Evolutionary conservation across 2,797 vertebrate species (phyloP).

Genomic region (Micropoecilia bifurca): DNA sequence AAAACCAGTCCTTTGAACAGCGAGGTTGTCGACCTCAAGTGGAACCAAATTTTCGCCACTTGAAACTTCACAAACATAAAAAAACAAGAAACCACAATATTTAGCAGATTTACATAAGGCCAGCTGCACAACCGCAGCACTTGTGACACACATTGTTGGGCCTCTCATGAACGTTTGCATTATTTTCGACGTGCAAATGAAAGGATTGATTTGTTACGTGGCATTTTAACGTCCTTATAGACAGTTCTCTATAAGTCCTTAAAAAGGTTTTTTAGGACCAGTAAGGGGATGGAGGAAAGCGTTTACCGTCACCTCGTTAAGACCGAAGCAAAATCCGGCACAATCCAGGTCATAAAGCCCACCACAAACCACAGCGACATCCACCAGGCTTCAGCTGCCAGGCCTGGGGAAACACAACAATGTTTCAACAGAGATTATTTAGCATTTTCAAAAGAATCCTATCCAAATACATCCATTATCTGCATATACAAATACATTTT

Average conservation of each 20-base stretch:
- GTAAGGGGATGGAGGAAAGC: constrained; percentile 72
- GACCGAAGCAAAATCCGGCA: constrained; percentile 71
- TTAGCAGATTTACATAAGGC: constrained; percentile 60
- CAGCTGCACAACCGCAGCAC: constrained; percentile 53
- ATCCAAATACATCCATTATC: constrained; percentile 30
- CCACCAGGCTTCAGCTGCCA: constrained; percentile 33
- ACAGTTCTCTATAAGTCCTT: constrained; percentile 78
- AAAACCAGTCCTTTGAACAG: constrained; percentile 81
- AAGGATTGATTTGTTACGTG: constrained; percentile 82
- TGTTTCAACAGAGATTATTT: constrained; percentile 71
- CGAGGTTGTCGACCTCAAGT: constrained; percentile 68
- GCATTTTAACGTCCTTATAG: constrained; percentile 77
- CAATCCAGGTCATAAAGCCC: constrained; percentile 72
- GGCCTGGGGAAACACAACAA: constrained; percentile 20
- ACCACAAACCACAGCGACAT: constrained; percentile 65
- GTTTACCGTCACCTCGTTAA: constrained; percentile 77
- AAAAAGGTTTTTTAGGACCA: constrained; percentile 79
- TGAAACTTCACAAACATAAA: constrained; percentile 13
- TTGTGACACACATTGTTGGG: constrained; percentile 10
- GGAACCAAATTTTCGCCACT: constrained; percentile 63
- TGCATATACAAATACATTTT: constrained; percentile 21
- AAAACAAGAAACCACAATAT: constrained; percentile 26
- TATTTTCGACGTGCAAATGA: constrained; percentile 75
- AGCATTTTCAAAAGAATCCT: constrained; percentile 15
- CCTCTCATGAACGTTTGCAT: constrained; percentile 14